phyloP scores from a whole-genome alignment of 2,113 vertebrate genomes.

The Fulmarus glacialis region DNA sequence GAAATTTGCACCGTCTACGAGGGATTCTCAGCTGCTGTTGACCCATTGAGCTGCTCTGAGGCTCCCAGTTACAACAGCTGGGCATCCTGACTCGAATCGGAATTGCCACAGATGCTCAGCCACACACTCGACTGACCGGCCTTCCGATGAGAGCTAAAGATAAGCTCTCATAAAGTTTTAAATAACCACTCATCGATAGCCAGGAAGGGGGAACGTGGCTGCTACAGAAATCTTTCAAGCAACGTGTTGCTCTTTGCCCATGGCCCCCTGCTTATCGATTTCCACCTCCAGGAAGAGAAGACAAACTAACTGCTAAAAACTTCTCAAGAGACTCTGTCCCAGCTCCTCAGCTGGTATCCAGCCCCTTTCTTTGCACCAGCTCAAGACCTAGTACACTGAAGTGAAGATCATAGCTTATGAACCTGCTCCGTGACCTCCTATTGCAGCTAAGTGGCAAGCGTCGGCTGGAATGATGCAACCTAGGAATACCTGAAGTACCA shows the following conservation, averaged over 20 bases:
- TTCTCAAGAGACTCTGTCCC: not conserved
- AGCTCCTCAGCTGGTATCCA: not conserved
- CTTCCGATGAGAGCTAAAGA: not conserved
- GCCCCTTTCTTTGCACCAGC: not conserved
- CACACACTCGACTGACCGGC: not conserved
- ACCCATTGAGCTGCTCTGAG: not conserved
- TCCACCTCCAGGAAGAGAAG: not conserved
- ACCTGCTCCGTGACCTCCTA: not conserved
- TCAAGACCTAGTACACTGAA: not conserved
- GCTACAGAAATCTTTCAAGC: not conserved
- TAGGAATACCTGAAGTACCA: not conserved
- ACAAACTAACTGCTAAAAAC: not conserved
- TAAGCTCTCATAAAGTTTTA: not conserved
- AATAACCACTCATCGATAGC: not conserved
- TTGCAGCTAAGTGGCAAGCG: not conserved
- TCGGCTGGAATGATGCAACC: not conserved
- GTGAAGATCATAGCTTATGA: not conserved
- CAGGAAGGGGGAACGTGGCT: not conserved
- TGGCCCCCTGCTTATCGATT: not conserved
- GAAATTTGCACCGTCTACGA: rapidly evolving
- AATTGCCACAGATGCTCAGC: not conserved
- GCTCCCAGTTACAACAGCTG: slow-evolving; percentile 2
- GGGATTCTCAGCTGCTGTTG: slow-evolving; percentile 48
- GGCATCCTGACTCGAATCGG: not conserved
- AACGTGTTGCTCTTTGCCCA: not conserved